Evolutionary conservation across 2,113 vertebrate species (phyloP).

Genomic region (Acrocephalus kingi): DNA sequence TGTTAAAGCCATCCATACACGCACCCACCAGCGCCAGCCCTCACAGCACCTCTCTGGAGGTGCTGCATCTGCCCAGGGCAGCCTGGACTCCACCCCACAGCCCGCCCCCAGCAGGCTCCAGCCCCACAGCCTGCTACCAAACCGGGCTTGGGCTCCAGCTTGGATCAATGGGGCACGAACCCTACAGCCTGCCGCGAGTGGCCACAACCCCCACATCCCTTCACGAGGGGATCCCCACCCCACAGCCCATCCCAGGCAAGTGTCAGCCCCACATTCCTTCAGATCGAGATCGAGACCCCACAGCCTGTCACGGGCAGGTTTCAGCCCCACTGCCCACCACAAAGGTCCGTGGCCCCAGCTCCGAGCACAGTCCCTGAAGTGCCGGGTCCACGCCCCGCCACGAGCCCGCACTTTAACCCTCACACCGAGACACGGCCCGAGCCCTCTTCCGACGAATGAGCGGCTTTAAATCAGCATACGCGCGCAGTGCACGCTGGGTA

Average conservation of each 20-base stretch:
- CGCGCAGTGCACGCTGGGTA: background rate
- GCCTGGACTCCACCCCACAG: background rate
- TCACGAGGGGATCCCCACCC: too few species aligned
- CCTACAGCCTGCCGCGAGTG: rapidly evolving
- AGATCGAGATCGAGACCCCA: too few species aligned
- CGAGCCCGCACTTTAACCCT: rapidly evolving
- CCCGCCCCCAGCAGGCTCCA: rapidly evolving
- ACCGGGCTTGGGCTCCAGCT: rapidly evolving
- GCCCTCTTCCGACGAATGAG: rapidly evolving
- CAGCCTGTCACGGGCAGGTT: background rate
- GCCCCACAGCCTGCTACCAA: background rate
- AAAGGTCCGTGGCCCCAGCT: rapidly evolving
- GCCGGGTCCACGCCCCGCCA: rapidly evolving
- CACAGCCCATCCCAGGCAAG: background rate
- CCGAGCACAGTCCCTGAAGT: rapidly evolving
- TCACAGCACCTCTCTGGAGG: rapidly evolving
- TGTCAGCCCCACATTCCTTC: background rate
- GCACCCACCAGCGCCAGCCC: rapidly evolving
- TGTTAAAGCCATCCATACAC: background rate
- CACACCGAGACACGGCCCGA: rapidly evolving
- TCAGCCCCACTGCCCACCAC: rapidly evolving
- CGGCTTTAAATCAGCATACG: rapidly evolving
- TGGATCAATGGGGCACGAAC: rapidly evolving
- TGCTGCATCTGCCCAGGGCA: background rate
- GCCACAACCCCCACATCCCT: background rate